Base-by-base conservation (phyloP, 2,797 vertebrate genomes). In the Dryobates pubescens region DNA sequence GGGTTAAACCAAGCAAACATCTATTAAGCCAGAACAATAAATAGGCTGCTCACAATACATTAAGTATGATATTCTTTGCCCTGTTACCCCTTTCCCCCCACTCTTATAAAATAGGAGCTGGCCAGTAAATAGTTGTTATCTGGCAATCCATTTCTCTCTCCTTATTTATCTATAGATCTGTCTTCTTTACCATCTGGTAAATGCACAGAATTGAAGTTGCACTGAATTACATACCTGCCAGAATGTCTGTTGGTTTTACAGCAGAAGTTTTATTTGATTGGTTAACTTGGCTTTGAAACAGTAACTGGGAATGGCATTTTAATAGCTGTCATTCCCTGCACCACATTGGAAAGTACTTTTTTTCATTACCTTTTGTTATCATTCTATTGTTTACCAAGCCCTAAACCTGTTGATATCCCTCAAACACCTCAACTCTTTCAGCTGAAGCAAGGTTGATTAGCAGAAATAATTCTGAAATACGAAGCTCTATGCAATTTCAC, bases 381-480 rank as follows among this genome's bases (percentile, higher is more conserved):
- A 34, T 61, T 79, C 45, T 61, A 4, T 12, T 54, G 41, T 89
- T 79, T 82, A 15, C 15, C 27, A 65, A 62, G 23, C 24, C 38
- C 30, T 38, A 67, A 88, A 89, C 51, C 45, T 82, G 64, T 82
- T 71, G 92, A 64, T 64, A 38, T 9, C 14, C 30, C 64, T 93
- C 67, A 82, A 79, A 87, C 13, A 19, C 54, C 72, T 86, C 58
- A 89, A 73, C 14, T 64, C 20, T 64, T 64, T 47, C 38, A 72
- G 63, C 70, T 76, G 88, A 90, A 90, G 78, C 5, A 78, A 68
- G 68, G 74, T 6, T n/a, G 67, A 92, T 68, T 79, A 86, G 32
- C 43, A 86, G 94, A 93, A 81, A 81, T 13, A 88, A 41, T 6
- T 58, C 27, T 64, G 57, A 70, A 92, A 82, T 24, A 64, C 1